phyloP scores from a whole-genome alignment of 2,797 vertebrate species.

The Trachurus trachurus region DNA sequence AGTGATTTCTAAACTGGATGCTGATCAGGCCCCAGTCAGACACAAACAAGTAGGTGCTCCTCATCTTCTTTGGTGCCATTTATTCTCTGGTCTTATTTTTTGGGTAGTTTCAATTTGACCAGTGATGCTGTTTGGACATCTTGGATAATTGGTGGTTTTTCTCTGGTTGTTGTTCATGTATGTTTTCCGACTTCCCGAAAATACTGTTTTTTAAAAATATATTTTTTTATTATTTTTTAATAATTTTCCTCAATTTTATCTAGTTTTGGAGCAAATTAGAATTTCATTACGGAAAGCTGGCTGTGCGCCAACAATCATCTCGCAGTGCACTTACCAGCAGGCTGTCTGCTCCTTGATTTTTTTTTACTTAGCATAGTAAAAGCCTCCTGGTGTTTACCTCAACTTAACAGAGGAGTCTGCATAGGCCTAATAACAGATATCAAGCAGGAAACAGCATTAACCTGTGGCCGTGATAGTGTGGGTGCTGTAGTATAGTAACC shows the following conservation, averaged over 20 bases:
- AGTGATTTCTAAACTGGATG: constrained; percentile 13
- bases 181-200: background rate
- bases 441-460: constrained; percentile 7
- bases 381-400: constrained; percentile 8
- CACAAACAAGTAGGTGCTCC: background rate
- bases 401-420: background rate
- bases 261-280: background rate
- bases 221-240: background rate
- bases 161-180: background rate
- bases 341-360: background rate
- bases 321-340: background rate
- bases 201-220: background rate
- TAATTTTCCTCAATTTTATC: background rate
- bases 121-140: background rate
- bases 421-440: background rate
- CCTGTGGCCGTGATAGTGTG: background rate
- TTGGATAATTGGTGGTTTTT: background rate
- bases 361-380: background rate
- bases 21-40: background rate
- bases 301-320: background rate
- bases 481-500: background rate
- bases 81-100: background rate
- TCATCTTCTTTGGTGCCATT: background rate
- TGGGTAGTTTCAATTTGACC: background rate
- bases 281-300: background rate